Base-by-base conservation (phyloP, 2,888 invertebrate species). In the Lepidochitona cinerea region DNA sequence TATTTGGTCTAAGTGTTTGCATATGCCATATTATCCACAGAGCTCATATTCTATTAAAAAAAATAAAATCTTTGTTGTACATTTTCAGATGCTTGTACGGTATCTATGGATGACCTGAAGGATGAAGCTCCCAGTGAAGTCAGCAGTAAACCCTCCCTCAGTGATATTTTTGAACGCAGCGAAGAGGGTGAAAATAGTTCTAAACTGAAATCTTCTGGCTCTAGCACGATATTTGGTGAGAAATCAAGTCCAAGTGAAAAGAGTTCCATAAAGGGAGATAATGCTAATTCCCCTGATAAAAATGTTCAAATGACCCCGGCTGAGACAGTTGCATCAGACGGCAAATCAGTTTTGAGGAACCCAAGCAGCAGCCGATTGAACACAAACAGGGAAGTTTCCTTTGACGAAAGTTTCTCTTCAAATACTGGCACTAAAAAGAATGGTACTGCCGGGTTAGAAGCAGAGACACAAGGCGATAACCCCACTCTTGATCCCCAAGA, bases 101-200 rank as follows among this genome's bases (percentile, higher is more conserved):
- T n/a, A n/a, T n/a, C n/a, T n/a, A n/a, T n/a, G n/a, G n/a, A n/a
- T n/a, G n/a, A n/a, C n/a, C n/a, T n/a, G n/a, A n/a, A n/a, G n/a
- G n/a, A n/a, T n/a, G n/a, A n/a, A n/a, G n/a, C n/a, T n/a, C n/a
- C n/a, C n/a, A 59, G 59, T 59, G 59, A 59, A 7, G 26, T 26
- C 59, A 59, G 7, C 59, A 4, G 23, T 29, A 18, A 26, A 4
- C 59, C 59, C 9, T 85, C 84, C 0, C 81, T 88, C 4, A 87
- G 87, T 76, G 88, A 87, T 73, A 87, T 88, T 68, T 85, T 83
- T 75, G 88, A 88, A 75, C 77, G 85, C n/a, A 87, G 86, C 76
- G 87, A 87, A 66, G 85, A 87, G 54, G 82, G 83, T 9, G 83
- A 83, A 68, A 81, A 81, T 1, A 81, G 80, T 66, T 35, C 66